Percentiles rank a stretch among this genome's conserved stretches.
These are phyloP conservation scores for Oscheius onirici DNA, from an alignment of 2,888 invertebrate species.

Conservation along the genomic window DNA sequence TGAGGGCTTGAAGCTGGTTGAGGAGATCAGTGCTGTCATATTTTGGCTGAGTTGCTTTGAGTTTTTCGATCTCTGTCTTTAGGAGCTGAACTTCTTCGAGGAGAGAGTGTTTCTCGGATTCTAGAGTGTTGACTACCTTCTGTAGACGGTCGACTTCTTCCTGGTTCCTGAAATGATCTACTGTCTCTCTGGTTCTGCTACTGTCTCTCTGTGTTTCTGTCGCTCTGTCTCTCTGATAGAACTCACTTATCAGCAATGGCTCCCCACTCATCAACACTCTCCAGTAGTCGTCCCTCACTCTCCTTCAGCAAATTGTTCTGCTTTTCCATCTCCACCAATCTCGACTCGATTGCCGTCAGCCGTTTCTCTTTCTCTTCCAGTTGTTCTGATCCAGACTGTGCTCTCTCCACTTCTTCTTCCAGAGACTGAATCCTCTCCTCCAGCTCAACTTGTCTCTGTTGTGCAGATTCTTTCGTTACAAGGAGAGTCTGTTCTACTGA, in stretches of 20 bases:
- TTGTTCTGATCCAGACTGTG: neutral
- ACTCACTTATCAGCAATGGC: constrained; percentile 35
- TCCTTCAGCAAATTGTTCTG: constrained; percentile 51
- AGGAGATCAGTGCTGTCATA: neutral
- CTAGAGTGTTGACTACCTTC: constrained; percentile 21
- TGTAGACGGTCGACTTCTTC: constrained; percentile 21
- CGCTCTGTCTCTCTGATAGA: too few species aligned
- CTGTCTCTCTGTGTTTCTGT: too few species aligned
- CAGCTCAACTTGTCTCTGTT: constrained; percentile 3
- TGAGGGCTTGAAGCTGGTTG: neutral
- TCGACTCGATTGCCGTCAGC: neutral
- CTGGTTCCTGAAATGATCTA: constrained; percentile 11
- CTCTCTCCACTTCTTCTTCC: neutral
- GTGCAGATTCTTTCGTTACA: neutral
- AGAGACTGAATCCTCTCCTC: neutral
- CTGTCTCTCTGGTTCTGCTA: too few species aligned
- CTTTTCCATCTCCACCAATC: constrained; percentile 2
- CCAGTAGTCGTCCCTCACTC: constrained; percentile 46
- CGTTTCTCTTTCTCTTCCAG: neutral
- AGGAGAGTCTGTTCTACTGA: neutral
- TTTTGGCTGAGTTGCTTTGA: neutral
- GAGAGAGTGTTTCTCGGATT: neutral
- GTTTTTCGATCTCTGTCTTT: neutral
- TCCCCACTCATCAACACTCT: constrained; percentile 50
- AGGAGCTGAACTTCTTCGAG: constrained; percentile 1